Conservation (phyloP, 2,113 vertebrate species). For the Arizona elegans region DNA sequence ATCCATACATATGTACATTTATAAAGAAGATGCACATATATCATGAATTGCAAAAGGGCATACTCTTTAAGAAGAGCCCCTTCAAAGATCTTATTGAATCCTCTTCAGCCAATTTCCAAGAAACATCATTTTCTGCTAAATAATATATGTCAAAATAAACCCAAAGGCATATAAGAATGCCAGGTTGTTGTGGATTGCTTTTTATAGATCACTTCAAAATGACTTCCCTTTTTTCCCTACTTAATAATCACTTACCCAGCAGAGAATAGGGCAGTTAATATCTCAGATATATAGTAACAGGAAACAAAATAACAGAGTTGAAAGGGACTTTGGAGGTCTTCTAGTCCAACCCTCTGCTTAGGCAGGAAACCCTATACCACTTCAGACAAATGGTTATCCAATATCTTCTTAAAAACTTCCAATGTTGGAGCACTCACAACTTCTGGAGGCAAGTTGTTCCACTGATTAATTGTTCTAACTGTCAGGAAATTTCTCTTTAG, state of each 20-base stretch:
- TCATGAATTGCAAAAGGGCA: background rate
- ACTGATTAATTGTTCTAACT: too few species aligned
- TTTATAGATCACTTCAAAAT: constrained; percentile 32
- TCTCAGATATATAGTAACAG: constrained; percentile 13
- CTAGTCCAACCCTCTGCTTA: too few species aligned
- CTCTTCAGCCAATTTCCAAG: background rate
- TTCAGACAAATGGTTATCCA: too few species aligned
- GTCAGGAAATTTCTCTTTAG: too few species aligned
- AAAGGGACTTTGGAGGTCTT: too few species aligned
- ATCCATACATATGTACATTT: background rate
- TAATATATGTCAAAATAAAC: background rate
- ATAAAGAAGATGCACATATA: background rate
- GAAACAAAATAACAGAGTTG: too few species aligned
- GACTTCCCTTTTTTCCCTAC: constrained; percentile 30
- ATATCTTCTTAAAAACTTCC: too few species aligned
- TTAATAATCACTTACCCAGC: constrained; percentile 36
- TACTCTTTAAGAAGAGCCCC: background rate
- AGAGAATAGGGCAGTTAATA: constrained; percentile 27
- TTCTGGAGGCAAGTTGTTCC: too few species aligned
- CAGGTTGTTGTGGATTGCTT: constrained; percentile 10
- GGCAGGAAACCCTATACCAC: too few species aligned
- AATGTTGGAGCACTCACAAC: too few species aligned
- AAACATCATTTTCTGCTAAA: background rate
- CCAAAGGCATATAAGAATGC: background rate
- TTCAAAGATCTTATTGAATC: background rate